Conservation (phyloP, 2,797 vertebrate genomes). For the Aldrovandia affinis region DNA sequence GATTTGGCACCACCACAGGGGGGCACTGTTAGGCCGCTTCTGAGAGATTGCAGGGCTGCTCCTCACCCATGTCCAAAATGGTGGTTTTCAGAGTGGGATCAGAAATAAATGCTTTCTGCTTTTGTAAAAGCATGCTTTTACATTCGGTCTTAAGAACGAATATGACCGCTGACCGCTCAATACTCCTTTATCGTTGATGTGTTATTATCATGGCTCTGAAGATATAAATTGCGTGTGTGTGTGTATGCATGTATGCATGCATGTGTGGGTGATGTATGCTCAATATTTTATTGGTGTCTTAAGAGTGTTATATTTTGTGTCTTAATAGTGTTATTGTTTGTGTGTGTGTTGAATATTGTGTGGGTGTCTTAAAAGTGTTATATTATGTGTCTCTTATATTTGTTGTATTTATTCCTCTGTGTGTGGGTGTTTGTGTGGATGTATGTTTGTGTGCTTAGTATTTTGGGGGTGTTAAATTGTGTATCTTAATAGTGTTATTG, state of each 20-base stretch:
- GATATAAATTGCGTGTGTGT: not conserved
- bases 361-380: not conserved
- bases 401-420: too few relatives aligned
- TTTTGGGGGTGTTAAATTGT: too few relatives aligned
- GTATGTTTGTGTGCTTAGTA: too few relatives aligned
- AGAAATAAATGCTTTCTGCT: conserved; percentile 15
- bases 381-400: too few relatives aligned
- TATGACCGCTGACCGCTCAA: not conserved
- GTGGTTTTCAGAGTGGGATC: conserved; percentile 62
- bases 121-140: conserved; percentile 18
- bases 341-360: conserved; percentile 38
- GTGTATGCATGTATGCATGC: not conserved
- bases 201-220: conserved; percentile 3
- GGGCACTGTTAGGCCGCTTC: conserved; percentile 81
- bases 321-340: not conserved
- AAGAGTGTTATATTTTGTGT: not conserved
- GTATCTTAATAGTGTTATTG: conserved; percentile 38
- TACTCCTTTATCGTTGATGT: conserved; percentile 2
- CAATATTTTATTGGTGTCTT: not conserved
- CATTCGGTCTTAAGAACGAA: not conserved
- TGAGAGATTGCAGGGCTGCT: conserved; percentile 49
- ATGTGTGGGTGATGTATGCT: not conserved
- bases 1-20: conserved; percentile 70
- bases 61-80: conserved; percentile 72
- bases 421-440: too few relatives aligned